Conservation (phyloP, 2,797 vertebrate species). For the Trachurus trachurus region DNA sequence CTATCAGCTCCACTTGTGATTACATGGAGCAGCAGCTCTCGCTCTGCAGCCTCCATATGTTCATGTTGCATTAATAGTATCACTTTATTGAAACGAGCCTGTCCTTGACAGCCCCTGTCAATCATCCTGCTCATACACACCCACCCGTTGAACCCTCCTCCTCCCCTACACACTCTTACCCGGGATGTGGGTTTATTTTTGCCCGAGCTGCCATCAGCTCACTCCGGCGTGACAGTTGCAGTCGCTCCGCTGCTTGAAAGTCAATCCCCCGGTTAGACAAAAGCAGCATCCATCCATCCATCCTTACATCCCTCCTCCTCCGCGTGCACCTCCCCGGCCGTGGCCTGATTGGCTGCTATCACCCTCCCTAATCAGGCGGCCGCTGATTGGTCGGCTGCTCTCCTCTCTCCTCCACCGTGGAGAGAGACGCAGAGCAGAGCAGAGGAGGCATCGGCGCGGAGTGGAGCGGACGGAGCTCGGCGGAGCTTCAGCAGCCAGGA, state of each 20-base stretch:
- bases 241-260: slow-evolving; percentile 9
- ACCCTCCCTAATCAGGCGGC: slow-evolving; percentile 7
- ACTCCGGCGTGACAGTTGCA: slow-evolving; percentile 1
- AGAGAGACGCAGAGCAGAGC: neutral
- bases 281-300: slow-evolving; percentile 26
- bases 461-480: slow-evolving; percentile 13
- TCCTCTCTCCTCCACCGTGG: slow-evolving; percentile 22
- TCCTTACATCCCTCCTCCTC: too few relatives aligned
- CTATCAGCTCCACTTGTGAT: too few relatives aligned
- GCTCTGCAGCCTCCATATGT: too few relatives aligned
- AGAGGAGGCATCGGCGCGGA: slow-evolving; percentile 45
- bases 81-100: neutral
- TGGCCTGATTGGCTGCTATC: slow-evolving; percentile 59
- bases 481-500: neutral
- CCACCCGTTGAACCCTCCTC: neutral
- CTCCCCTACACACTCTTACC: neutral
- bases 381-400: slow-evolving; percentile 78
- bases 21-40: too few relatives aligned
- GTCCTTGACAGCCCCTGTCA: neutral
- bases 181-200: neutral
- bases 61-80: neutral
- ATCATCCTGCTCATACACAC: neutral
- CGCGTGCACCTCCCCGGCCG: neutral
- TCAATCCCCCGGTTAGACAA: slow-evolving; percentile 35
- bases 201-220: slow-evolving; percentile 37